These are phyloP conservation scores for Eupithecia inturbata DNA, from an alignment of 2,888 invertebrate genomes.

Conservation along the genomic window DNA sequence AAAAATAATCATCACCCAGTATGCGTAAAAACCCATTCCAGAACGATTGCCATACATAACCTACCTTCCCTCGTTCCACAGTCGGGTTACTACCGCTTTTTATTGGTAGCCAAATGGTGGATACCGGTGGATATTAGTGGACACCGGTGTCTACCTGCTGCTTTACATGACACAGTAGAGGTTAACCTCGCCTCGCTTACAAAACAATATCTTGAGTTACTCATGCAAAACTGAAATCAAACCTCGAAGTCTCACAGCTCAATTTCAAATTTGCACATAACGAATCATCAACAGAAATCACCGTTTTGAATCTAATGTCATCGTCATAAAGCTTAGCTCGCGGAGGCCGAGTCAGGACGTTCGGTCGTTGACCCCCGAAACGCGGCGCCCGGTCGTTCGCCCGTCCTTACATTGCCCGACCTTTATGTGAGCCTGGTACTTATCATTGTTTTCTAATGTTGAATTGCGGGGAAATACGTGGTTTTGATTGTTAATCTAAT, in stretches of 20 bases:
- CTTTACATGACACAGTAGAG: slow-evolving; percentile 33
- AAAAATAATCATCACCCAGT: too few relatives aligned
- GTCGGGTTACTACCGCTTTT: too few relatives aligned
- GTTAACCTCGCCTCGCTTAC: neutral
- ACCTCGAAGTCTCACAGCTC: neutral
- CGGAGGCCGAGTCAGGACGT: slow-evolving; percentile 75
- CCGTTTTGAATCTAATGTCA: slow-evolving; percentile 15
- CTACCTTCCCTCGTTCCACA: too few relatives aligned
- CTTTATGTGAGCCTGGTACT: slow-evolving; percentile 79
- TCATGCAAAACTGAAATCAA: slow-evolving; percentile 4
- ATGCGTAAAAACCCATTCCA: too few relatives aligned
- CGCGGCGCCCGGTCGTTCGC: slow-evolving; percentile 77
- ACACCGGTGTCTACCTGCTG: too few relatives aligned
- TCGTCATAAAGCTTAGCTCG: slow-evolving; percentile 4
- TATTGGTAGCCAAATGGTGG: too few relatives aligned
- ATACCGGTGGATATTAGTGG: too few relatives aligned
- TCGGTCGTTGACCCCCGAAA: slow-evolving; percentile 79
- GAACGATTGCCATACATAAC: too few relatives aligned
- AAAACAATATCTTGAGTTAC: neutral
- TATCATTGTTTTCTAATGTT: slow-evolving; percentile 46
- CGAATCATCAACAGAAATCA: slow-evolving; percentile 5
- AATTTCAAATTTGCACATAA: slow-evolving; percentile 4
- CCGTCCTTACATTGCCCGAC: slow-evolving; percentile 76
- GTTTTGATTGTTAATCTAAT: neutral
- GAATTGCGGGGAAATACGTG: neutral